Evolutionary conservation across 2,113 vertebrate species (phyloP).

Genomic region (Hemichromis elongatus): DNA sequence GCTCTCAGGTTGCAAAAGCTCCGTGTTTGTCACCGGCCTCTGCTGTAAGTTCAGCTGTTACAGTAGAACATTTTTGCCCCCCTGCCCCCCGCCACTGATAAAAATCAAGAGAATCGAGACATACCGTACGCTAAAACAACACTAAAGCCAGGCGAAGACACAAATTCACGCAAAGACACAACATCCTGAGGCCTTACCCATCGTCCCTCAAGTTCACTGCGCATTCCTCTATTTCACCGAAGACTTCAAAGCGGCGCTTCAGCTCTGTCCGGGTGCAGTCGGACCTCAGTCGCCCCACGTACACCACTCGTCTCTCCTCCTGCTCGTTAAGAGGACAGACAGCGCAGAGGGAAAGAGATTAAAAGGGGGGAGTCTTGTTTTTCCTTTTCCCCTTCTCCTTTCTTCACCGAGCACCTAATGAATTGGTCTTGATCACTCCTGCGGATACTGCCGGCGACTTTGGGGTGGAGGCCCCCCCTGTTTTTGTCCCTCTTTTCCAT

Average conservation of each 20-base stretch:
- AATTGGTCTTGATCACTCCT: slow-evolving; percentile 58
- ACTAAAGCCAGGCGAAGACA: not conserved
- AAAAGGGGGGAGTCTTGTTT: slow-evolving; percentile 45
- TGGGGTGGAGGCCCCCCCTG: not conserved
- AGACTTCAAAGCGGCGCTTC: slow-evolving; percentile 97
- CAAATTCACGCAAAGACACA: not conserved
- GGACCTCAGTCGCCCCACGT: slow-evolving; percentile 90
- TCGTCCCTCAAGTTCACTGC: slow-evolving; percentile 92
- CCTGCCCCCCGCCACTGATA: too few relatives aligned
- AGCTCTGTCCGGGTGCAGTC: slow-evolving; percentile 90
- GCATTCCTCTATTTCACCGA: slow-evolving; percentile 98
- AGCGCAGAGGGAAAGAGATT: slow-evolving; percentile 40
- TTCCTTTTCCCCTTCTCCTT: not conserved
- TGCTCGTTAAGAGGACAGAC: slow-evolving; percentile 66
- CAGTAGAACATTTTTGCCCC: not conserved
- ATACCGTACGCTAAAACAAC: not conserved
- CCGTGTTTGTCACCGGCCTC: not conserved
- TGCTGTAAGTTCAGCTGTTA: not conserved
- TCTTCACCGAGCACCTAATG: slow-evolving; percentile 45
- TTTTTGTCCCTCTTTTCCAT: slow-evolving; percentile 6
- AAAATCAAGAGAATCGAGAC: not conserved
- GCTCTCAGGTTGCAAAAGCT: not conserved
- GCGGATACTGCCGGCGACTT: slow-evolving; percentile 30
- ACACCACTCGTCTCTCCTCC: slow-evolving; percentile 96
- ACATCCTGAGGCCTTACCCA: slow-evolving; percentile 79